phyloP scores from a whole-genome alignment of 2,888 invertebrate species.

The Argyresthia goedartella region DNA sequence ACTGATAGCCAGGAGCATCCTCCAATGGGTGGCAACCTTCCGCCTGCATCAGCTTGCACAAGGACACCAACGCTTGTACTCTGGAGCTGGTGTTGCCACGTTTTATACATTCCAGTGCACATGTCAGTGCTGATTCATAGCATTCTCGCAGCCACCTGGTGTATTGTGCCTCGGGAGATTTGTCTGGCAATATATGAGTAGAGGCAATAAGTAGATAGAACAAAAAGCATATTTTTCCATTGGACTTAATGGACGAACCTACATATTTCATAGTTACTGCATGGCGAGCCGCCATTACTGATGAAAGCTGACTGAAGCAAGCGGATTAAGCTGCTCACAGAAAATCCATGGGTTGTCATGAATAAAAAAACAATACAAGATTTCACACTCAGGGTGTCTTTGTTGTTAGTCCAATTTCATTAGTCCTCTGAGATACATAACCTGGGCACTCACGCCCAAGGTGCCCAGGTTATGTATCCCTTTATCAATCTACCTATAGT shows the following conservation, averaged over 20 bases:
- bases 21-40: constrained; percentile 80
- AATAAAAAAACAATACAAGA: no score
- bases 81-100: constrained; percentile 61
- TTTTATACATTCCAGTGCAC: constrained; percentile 70
- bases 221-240: background rate
- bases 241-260: background rate
- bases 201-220: background rate
- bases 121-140: constrained; percentile 75
- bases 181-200: constrained; percentile 22
- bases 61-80: constrained; percentile 76
- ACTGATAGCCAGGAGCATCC: constrained; percentile 63
- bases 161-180: constrained; percentile 73
- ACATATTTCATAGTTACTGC: no score
- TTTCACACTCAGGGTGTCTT: no score
- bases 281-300: no score
- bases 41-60: constrained; percentile 78
- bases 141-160: constrained; percentile 77
- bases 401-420: no score
- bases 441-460: no score
- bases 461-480: no score
- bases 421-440: no score
- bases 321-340: no score
- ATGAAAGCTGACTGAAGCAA: no score
- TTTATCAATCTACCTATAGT: no score
- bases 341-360: no score